phyloP scores from a whole-genome alignment of 2,797 vertebrate species.

The Xenops minutus region DNA sequence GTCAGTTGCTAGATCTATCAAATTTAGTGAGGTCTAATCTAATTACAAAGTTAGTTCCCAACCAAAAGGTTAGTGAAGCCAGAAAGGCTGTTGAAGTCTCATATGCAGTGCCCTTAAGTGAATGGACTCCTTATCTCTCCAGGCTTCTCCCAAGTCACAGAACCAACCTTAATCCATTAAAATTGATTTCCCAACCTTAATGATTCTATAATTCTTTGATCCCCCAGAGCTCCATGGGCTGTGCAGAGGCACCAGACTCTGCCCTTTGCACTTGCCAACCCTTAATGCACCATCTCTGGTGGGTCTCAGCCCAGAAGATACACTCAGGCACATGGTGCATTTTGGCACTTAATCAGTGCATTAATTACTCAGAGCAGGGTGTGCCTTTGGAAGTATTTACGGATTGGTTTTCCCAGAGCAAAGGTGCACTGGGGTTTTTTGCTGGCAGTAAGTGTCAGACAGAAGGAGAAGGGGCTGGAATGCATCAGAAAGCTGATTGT shows the following conservation, averaged over 20 bases:
- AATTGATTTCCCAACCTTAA: neutral
- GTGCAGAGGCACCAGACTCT: neutral
- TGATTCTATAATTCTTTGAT: neutral
- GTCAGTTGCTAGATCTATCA: neutral
- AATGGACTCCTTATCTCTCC: neutral
- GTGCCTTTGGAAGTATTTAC: neutral
- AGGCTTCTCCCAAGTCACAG: neutral
- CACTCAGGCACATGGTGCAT: accelerated
- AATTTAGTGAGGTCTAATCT: neutral
- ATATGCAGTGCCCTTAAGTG: neutral
- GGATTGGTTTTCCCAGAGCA: neutral
- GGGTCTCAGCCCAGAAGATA: neutral
- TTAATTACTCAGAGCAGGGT: neutral
- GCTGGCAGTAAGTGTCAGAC: neutral
- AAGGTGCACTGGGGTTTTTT: neutral
- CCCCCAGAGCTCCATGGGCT: neutral
- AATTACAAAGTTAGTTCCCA: neutral
- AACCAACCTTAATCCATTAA: neutral
- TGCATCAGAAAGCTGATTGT: neutral
- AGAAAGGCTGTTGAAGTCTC: neutral
- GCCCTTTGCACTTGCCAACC: neutral
- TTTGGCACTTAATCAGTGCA: neutral
- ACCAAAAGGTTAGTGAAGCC: neutral
- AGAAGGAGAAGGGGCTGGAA: neutral
- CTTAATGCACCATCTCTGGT: neutral